phyloP scores from a whole-genome alignment of 2,797 vertebrate genomes.

The Malacoraja senta region DNA sequence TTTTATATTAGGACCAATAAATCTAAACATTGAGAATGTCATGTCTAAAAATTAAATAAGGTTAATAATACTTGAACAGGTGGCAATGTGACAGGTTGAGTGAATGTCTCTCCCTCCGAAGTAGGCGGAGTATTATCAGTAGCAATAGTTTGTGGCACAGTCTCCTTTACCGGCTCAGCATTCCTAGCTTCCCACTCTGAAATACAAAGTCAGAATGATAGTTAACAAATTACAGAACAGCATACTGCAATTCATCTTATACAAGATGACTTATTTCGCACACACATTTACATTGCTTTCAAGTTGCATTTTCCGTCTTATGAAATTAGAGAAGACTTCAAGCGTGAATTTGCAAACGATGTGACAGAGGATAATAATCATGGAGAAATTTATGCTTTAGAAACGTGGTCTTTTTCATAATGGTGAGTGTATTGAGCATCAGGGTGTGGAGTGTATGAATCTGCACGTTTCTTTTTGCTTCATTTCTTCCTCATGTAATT shows the following conservation, averaged over 20 bases:
- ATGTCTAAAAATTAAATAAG: background rate
- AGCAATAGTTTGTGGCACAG: constrained; percentile 58
- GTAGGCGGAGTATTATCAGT: constrained; percentile 64
- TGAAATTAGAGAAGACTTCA: background rate
- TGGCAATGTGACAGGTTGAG: constrained; percentile 84
- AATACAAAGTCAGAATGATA: constrained; percentile 41
- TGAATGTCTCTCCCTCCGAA: constrained; percentile 76
- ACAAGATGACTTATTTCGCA: background rate
- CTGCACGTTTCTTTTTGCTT: background rate
- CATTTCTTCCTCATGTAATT: background rate
- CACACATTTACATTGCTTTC: background rate
- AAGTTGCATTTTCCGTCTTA: background rate
- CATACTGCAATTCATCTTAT: background rate
- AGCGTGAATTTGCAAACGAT: background rate
- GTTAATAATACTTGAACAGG: constrained; percentile 73
- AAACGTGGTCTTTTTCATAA: background rate
- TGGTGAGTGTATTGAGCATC: background rate
- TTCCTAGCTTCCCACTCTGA: constrained; percentile 91
- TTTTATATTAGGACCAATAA: constrained; percentile 38
- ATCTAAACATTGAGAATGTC: constrained; percentile 32
- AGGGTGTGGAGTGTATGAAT: no score
- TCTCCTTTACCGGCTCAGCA: constrained; percentile 75
- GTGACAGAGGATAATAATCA: background rate
- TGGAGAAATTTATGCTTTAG: background rate
- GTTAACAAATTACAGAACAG: background rate